Evolutionary conservation across 2,113 vertebrate genomes (phyloP).

Genomic region (Chaetorhynchus papuensis): DNA sequence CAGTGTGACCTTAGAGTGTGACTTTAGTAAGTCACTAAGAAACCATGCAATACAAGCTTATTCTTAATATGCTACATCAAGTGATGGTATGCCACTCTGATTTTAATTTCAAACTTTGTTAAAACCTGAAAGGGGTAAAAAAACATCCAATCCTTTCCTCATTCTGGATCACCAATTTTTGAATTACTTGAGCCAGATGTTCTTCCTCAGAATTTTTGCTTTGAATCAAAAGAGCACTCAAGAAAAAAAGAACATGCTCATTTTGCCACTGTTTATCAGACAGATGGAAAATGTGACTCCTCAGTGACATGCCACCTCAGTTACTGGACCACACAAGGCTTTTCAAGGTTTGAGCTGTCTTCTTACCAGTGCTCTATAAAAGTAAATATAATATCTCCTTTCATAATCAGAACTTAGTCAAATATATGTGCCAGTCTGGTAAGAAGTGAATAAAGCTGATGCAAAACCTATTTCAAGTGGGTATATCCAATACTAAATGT

Average conservation of each 20-base stretch:
- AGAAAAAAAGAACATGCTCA: background rate
- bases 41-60: background rate
- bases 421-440: constrained; percentile 21
- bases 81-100: background rate
- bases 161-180: background rate
- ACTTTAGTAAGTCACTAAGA: constrained; percentile 16
- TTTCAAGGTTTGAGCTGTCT: background rate
- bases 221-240: background rate
- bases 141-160: background rate
- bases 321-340: background rate
- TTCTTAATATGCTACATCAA: background rate
- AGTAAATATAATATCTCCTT: constrained; percentile 18
- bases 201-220: background rate
- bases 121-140: background rate
- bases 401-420: constrained; percentile 9
- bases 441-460: constrained; percentile 38
- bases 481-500: constrained; percentile 50
- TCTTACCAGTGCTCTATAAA: background rate
- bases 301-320: background rate
- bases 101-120: constrained; percentile 1
- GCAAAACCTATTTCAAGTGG: constrained; percentile 43
- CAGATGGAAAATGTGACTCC: background rate
- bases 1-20: background rate
- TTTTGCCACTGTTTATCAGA: background rate
- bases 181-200: background rate